These are phyloP conservation scores for Girardia tigrina DNA, from an alignment of 2,888 invertebrate genomes.

Conservation along the genomic window DNA sequence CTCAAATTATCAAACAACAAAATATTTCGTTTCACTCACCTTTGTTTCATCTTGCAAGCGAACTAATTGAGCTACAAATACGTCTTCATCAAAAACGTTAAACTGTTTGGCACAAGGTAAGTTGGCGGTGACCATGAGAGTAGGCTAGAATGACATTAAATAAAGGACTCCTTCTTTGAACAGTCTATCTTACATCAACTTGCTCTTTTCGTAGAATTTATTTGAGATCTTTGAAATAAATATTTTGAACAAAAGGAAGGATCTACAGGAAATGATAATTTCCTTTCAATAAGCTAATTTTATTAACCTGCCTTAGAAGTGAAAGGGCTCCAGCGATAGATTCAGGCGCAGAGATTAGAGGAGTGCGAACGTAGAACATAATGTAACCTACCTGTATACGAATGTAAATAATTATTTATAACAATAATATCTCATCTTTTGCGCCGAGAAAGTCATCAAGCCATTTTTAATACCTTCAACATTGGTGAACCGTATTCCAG, in stretches of 20 bases:
- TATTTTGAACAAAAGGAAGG: conserved; percentile 91
- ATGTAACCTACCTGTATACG: conserved; percentile 69
- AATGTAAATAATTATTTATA: neutral
- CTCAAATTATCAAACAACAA: too few relatives aligned
- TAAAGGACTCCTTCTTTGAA: neutral
- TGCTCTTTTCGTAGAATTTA: conserved; percentile 95
- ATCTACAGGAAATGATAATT: conserved; percentile 55
- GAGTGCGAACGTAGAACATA: conserved; percentile 93
- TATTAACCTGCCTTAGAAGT: conserved; percentile 76
- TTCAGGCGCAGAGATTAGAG: conserved; percentile 83
- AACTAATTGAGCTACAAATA: conserved; percentile 33
- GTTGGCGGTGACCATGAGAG: conserved; percentile 87
- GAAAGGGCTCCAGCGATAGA: conserved; percentile 84
- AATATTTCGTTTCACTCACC: too few relatives aligned
- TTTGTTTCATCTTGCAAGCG: conserved; percentile 33
- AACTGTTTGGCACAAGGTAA: conserved; percentile 97
- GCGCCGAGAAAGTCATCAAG: too few relatives aligned
- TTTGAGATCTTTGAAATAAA: conserved; percentile 97
- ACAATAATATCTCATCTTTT: too few relatives aligned
- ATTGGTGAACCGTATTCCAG: too few relatives aligned
- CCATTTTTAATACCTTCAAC: too few relatives aligned
- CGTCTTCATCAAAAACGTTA: conserved; percentile 35
- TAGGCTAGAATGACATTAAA: conserved; percentile 54
- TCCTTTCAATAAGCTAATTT: neutral
- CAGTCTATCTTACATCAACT: conserved; percentile 62